Evolutionary conservation across 2,888 invertebrate genomes (phyloP), one percentile per base, ranked within the genome.

Genomic region (Drosophila birchii): DNA sequence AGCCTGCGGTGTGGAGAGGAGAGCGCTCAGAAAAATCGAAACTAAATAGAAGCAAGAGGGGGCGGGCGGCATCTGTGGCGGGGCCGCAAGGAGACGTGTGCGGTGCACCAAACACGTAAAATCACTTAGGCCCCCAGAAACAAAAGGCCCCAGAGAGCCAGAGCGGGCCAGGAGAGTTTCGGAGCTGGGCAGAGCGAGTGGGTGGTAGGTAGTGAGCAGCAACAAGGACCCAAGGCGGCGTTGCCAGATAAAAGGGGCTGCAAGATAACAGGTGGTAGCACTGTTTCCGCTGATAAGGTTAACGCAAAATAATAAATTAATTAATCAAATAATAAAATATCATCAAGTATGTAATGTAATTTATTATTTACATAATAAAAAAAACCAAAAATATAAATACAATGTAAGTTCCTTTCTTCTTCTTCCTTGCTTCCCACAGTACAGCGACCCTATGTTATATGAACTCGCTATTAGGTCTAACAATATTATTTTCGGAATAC

Each of bases 71-170:
- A n/a, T 18, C 41, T 53, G 62, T 36, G 67, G 58, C 36, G 55
- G 47, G 53, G 14, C 45, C 23, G 54, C 43, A 44, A 45, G 53
- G 49, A 75, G 75, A 76, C 78, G 90, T 90, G 88, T 90, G 90
- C 70, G 90, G 90, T 90, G 88, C 90, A 87, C 85, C 89, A 79
- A 84, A 89, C 89, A 89, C 90, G 90, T 90, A 90, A 89, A 90
- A 90, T 86, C 89, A 89, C 89, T 89, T 89, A 89, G 85, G 77
- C 77, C 69, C 75, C 69, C 71, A 43, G 68, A 53, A 67, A 43
- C 67, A 73, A 36, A 47, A 61, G 34, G 38, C 44, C 64, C 67
- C 76, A 82, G 86, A 80, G 81, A 79, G 76, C 18, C 18, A 61
- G 63, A 23, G 43, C 44, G 71, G 71, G 53, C 57, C 20, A 23